Evolutionary conservation across 2,888 invertebrate species (phyloP), one percentile per base, ranked within the genome.

Genomic region (Beris morrisii): DNA sequence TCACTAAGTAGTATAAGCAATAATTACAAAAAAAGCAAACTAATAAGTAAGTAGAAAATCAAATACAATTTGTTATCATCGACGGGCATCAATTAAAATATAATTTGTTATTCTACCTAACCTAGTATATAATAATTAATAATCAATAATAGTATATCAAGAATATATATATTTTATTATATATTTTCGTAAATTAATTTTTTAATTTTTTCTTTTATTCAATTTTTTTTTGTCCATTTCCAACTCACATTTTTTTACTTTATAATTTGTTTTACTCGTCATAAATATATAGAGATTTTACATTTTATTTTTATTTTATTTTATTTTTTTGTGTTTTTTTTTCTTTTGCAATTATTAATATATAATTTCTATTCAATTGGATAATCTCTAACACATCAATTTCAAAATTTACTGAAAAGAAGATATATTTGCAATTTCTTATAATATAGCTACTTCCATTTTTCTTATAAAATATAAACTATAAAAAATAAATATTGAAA

Each of bases 81-180:
- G 43, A 65, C 46, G 63, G 55, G 54, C 43, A 64, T 64, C 32
- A 68, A 69, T 67, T 65, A 70, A 71, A 71, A 71, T 71, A 71
- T 67, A 70, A 71, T 71, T 71, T 71, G 71, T 71, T 71, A 71
- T 71, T 70, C 71, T 71, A 71, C 71, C 71, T 71, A 71, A 50
- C 61, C 69, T 69, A 70, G 22, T 57, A 57, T 68, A 70, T 43
- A 69, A 70, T 70, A 66, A 69, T 70, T 64, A 67, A 59, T 66
- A 66, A 38, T 38, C 38, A 38, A 66, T 67, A 66, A 58, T 53
- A 63, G 55, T 69, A 70, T 70, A 69, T 69, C 64, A 67, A 68
- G 67, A 69, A 67, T 67, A 70, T 67, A 69, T 66, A 56, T 68
- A 57, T 53, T 56, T 65, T 38, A 65, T 56, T 56, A 30, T 52